These are phyloP conservation scores for Agonopterix subpropinquella DNA, from an alignment of 2,888 invertebrate genomes.

Conservation along the genomic window DNA sequence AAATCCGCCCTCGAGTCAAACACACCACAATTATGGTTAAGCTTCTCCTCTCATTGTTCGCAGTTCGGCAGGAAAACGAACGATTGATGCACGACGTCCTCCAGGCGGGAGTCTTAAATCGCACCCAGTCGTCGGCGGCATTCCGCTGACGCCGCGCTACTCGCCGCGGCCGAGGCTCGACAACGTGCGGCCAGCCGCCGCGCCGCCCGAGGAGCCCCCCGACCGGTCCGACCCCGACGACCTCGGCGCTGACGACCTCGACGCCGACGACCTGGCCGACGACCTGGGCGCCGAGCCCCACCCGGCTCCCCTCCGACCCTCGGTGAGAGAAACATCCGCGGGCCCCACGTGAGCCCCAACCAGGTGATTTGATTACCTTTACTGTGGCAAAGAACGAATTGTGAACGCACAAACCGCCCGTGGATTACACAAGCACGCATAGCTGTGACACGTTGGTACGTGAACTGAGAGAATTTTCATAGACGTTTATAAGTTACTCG, in stretches of 20 bases:
- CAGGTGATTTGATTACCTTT: constrained; percentile 8
- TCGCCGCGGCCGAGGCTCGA: constrained; percentile 67
- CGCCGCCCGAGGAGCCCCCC: constrained; percentile 55
- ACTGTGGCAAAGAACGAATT: constrained; percentile 15
- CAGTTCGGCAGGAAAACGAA: constrained; percentile 93
- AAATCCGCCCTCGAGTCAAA: constrained; percentile 20
- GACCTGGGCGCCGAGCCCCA: constrained; percentile 7
- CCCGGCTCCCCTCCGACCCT: constrained; percentile 19
- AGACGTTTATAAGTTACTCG: constrained; percentile 32
- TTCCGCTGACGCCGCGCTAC: constrained; percentile 73
- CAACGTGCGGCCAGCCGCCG: constrained; percentile 63
- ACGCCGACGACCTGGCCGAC: constrained; percentile 13
- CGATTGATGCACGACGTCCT: constrained; percentile 87
- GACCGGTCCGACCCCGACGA: constrained; percentile 6
- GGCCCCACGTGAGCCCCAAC: constrained; percentile 37
- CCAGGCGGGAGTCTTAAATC: constrained; percentile 76
- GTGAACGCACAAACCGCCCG: constrained; percentile 29
- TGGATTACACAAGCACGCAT: constrained; percentile 6
- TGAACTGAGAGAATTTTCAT: constrained; percentile 42
- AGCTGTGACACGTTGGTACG: constrained; percentile 27
- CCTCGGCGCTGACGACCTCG: constrained; percentile 13
- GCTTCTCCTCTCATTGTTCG: constrained; percentile 58
- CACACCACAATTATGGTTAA: constrained; percentile 38
- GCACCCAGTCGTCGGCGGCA: constrained; percentile 73
- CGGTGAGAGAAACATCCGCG: constrained; percentile 22